Base-by-base conservation (phyloP, 2,113 vertebrate genomes). In the Oreocharis arfaki region DNA sequence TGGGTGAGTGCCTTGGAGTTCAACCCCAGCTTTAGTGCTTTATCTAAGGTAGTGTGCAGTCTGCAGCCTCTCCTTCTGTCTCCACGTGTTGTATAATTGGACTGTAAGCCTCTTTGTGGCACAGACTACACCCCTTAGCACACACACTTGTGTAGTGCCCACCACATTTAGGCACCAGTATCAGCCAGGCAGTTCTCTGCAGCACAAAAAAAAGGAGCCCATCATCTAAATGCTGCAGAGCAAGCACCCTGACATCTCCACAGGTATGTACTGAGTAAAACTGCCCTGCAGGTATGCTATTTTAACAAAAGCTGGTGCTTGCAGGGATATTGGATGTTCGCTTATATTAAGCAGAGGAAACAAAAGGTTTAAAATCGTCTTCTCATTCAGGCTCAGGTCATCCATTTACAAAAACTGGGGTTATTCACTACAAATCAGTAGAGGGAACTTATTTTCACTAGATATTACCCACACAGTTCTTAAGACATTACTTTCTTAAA, bases 241-340 rank as follows among this genome's bases (percentile, higher is more conserved):
- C 32, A 60, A 76, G n/a, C 17, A 75, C 41, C 13, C 53, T 41
- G 57, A 52, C 35, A 22, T 8, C 27, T 44, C 69, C 17, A 3
- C 47, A 56, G 4, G 1, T 7, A n/a, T 0, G 1, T 13, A 46
- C 27, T 33, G 64, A 55, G 7, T 20, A 53, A 59, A 26, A 37
- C 55, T 65, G 11, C 16, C 30, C 21, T 37, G 50, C 11, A 63
- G 13, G 9, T 6, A 47, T 11, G 13, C 19, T 24, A 5, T 41
- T 70, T 75, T 56, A 64, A 30, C 32, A 90, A 82, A 85, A 91
- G 24, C 17, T 63, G 9, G 16, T 50, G 20, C n/a, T 84, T 71
- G 71, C 24, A 78, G 37, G 19, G 21, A 53, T 77, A 71, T 0
- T 46, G 41, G 12, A 70, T 20, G 12, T 11, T 55, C 33, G 49